These are phyloP conservation scores for Drosophila bocki DNA, from an alignment of 1,140 invertebrate species.

Conservation along the genomic window DNA sequence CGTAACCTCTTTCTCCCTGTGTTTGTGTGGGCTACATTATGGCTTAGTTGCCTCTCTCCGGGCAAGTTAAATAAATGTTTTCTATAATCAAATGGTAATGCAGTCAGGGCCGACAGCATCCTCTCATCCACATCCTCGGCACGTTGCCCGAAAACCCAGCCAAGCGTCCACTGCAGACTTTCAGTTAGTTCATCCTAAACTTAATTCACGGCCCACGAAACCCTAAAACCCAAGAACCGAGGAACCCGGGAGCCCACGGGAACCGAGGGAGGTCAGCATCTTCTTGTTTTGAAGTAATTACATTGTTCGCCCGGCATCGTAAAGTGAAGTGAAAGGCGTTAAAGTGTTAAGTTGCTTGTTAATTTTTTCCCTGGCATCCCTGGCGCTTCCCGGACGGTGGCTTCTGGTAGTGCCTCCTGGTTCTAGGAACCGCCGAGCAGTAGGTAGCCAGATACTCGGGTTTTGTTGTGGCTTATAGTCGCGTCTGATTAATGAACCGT, in stretches of 20 bases:
- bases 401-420: slow-evolving; percentile 27
- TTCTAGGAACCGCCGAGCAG: slow-evolving; percentile 13
- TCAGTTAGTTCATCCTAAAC: slow-evolving; percentile 43
- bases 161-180: slow-evolving; percentile 60
- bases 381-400: slow-evolving; percentile 10
- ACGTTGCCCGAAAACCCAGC: slow-evolving; percentile 44
- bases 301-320: slow-evolving; percentile 78
- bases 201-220: slow-evolving; percentile 24
- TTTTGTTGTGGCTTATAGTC: slow-evolving; percentile 79
- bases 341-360: slow-evolving; percentile 84
- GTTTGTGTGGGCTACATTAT: slow-evolving; percentile 55
- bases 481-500: slow-evolving; percentile 82
- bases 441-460: slow-evolving; percentile 47
- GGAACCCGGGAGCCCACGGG: slow-evolving; percentile 1
- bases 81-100: slow-evolving; percentile 84
- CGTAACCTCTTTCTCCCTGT: slow-evolving; percentile 22
- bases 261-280: slow-evolving; percentile 47
- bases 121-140: slow-evolving; percentile 4
- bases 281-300: slow-evolving; percentile 81
- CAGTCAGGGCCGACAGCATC: slow-evolving; percentile 52
- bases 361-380: slow-evolving; percentile 66
- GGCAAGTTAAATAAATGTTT: slow-evolving; percentile 79
- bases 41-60: slow-evolving; percentile 43
- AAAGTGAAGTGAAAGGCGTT: slow-evolving; percentile 82
- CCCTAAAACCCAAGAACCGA: slow-evolving; percentile 27